Conservation (phyloP, 2,797 vertebrate genomes). For the Danio jaintianensis region DNA sequence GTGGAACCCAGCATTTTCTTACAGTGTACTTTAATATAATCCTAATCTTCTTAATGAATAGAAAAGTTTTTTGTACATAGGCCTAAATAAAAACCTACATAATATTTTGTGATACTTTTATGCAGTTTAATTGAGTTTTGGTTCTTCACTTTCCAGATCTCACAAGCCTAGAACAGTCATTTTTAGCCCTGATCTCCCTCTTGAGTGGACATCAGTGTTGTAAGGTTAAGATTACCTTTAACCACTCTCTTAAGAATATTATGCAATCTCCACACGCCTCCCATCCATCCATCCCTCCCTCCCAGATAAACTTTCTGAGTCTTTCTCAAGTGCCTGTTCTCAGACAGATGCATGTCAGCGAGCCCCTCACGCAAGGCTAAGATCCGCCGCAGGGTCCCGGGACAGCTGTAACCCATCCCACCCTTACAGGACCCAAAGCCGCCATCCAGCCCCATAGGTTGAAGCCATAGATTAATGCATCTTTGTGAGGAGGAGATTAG, state of each 20-base stretch:
- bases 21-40: too few species aligned
- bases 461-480: constrained; percentile 56
- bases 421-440: constrained; percentile 1
- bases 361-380: neutral
- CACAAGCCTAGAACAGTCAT: neutral
- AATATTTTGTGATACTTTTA: neutral
- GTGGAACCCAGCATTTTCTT: too few species aligned
- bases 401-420: neutral
- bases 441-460: constrained; percentile 2
- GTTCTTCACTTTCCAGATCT: neutral
- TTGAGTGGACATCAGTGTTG: constrained; percentile 22
- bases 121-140: neutral
- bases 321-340: neutral
- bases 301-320: neutral
- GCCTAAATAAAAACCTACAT: neutral
- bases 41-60: neutral
- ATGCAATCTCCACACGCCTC: constrained; percentile 18
- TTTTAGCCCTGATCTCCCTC: constrained; percentile 12
- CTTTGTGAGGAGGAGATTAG: constrained; percentile 61
- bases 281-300: constrained; percentile 26
- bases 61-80: neutral
- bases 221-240: constrained; percentile 34
- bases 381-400: neutral
- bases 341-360: constrained; percentile 2
- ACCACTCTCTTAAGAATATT: constrained; percentile 38